Evolutionary conservation across 1,140 invertebrate species (phyloP), one percentile per base, ranked within the genome.

Genomic region (Babylonia areolata): DNA sequence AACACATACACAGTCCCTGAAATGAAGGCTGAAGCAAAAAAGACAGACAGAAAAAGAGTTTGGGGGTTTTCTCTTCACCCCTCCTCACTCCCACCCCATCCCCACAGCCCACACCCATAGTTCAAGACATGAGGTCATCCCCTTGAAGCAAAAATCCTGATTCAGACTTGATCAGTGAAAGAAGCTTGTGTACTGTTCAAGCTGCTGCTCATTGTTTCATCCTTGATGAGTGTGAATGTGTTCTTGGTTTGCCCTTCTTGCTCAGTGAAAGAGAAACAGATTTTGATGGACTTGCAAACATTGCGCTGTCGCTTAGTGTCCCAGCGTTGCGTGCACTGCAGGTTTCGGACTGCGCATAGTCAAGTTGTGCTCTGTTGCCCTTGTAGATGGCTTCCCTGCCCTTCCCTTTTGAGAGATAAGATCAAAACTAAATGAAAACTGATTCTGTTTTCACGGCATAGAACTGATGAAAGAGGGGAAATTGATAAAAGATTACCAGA

Each of bases 211-310:
- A 64, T 64, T 64, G 58, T n/a, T 64, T 64, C 58, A 64, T 28
- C 58, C 58, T 1, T 64, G 58, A 64, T 64, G 58, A 64, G 5
- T 64, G 58, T 64, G 58, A 64, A 23, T 64, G 28, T 64, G 58
- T 64, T 64, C 58, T 64, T 23, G 58, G 28, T 64, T 51, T 3
- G 9, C 15, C 58, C 58, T 0, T n/a, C 58, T 64, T 12, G 58
- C 58, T n/a, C 28, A 6, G 58, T 6, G 58, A 64, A 64, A 20
- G 28, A 64, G 5, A 64, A 64, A 77, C 75, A 77, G 75, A 37
- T 77, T 77, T 77, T 77, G 39, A 40, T 77, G 75, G 23, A 77
- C 75, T 77, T 77, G 37, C 35, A 31, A 37, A 77, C 31, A 40
- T 40, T 17, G 1, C 75, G 37, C 75, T 40, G 75, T n/a, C 75